These are phyloP conservation scores for Montipora capitata DNA, from an alignment of 92 coral and sea anemone species.

Conservation along the genomic window DNA sequence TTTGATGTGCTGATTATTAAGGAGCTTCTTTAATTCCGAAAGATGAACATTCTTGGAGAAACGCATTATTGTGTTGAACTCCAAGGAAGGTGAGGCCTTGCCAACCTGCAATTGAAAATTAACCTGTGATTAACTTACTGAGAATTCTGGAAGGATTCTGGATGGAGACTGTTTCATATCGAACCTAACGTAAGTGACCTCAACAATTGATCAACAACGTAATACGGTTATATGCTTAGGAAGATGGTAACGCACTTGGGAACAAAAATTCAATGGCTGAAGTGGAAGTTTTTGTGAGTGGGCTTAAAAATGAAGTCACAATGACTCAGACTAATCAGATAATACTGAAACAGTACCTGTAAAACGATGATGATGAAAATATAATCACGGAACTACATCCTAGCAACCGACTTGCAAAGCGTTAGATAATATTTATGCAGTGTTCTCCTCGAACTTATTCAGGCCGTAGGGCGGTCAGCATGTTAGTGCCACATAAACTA, in stretches of 20 bases:
- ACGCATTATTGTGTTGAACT: constrained; percentile 1
- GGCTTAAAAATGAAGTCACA: background rate
- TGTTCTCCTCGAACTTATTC: constrained; percentile 10
- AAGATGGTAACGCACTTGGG: background rate
- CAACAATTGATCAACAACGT: constrained; percentile 3
- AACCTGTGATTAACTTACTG: constrained; percentile 24
- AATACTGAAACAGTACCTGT: background rate
- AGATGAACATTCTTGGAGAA: background rate
- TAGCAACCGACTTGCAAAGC: background rate
- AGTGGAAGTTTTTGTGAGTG: background rate
- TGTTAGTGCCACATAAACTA: constrained; percentile 8
- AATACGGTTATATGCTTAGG: constrained; percentile 1
- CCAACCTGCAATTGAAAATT: constrained; percentile 29
- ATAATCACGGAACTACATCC: background rate
- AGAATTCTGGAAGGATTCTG: constrained; percentile 8
- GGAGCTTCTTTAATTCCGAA: constrained; percentile 3
- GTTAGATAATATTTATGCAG: background rate
- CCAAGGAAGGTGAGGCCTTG: background rate
- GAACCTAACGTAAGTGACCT: constrained; percentile 14
- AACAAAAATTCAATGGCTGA: background rate
- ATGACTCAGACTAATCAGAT: background rate
- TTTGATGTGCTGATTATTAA: constrained; percentile 1
- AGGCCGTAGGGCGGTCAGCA: constrained; percentile 8
- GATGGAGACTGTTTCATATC: background rate
- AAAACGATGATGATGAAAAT: background rate